Percentiles rank a stretch among this genome's conserved stretches.
phyloP scores from a whole-genome alignment of 2,797 vertebrate species.

The Diplodus puntazzo region DNA sequence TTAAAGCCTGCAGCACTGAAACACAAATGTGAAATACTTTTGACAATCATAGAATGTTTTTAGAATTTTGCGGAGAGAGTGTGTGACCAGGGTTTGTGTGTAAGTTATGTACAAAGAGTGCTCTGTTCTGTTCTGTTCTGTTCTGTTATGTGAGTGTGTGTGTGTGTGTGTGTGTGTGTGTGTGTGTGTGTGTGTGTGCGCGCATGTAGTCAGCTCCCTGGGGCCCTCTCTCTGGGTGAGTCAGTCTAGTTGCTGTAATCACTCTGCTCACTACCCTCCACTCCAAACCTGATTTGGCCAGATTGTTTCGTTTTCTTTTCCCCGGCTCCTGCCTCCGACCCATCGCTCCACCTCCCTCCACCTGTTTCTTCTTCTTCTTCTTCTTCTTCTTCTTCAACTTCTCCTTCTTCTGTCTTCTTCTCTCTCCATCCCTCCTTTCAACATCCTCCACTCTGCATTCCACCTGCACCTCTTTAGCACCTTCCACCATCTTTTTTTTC shows the following conservation, averaged over 20 bases:
- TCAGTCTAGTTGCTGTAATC: conserved; percentile 85
- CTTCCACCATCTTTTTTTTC: conserved; percentile 1
- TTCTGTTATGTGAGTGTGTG: conserved; percentile 3
- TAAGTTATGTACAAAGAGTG: conserved; percentile 47
- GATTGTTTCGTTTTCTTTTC: conserved; percentile 76
- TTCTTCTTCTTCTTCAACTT: not conserved
- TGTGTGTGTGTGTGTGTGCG: conserved; percentile 20
- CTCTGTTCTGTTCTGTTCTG: not conserved
- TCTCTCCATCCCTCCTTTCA: conserved; percentile 24
- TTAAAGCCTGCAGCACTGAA: conserved; percentile 44
- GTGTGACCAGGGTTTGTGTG: conserved; percentile 52
- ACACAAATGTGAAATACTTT: conserved; percentile 54
- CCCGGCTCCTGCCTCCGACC: conserved; percentile 43
- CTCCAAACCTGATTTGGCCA: conserved; percentile 85
- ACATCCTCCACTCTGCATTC: conserved; percentile 1
- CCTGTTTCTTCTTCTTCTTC: not conserved
- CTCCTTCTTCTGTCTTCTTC: conserved; percentile 6
- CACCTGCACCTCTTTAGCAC: conserved; percentile 3
- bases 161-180: conserved; percentile 15
- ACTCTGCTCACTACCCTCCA: conserved; percentile 76
- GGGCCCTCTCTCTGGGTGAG: conserved; percentile 79
- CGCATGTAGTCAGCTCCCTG: conserved; percentile 66
- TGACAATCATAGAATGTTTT: conserved; percentile 62
- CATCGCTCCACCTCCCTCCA: conserved; percentile 27
- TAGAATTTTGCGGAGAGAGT: conserved; percentile 56